Base-by-base conservation (phyloP, 2,113 vertebrate genomes). In the Pachypanchax playfairii region DNA sequence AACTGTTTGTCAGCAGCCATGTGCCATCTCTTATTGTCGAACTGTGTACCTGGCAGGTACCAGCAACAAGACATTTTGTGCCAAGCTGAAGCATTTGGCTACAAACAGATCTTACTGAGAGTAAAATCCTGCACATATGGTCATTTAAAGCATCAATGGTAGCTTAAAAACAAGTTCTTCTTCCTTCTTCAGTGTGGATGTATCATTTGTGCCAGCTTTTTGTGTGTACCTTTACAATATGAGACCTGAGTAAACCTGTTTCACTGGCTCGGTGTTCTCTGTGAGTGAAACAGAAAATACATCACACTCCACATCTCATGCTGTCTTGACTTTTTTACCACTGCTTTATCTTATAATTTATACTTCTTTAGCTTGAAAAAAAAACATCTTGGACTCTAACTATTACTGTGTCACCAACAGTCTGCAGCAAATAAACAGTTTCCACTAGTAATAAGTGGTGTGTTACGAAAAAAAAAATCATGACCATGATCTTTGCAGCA, bases 21-120 rank as follows among this genome's bases (percentile, higher is more conserved):
- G 61, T 81, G 69, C 67, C 75, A 76, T 65, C 48, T 81, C 74
- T 70, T 73, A 69, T 79, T 64, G 70, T 77, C 75, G 77, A 73
- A 79, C 82, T 76, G 79, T 81, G 82, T 79, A 82, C 61, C 68
- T 88, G 84, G 80, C 87, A 85, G 61, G 55, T 65, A 46, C 70
- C 57, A 59, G 71, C 51, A 50, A 72, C 72, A 73, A 46, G 63
- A 26, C 48, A n/a, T 28, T n/a, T 60, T 52, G 63, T 65, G 75
- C 68, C 70, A 67, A 62, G 52, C 56, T 64, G 51, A 66, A 63
- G 64, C 58, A 0, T 50, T 54, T 36, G 59, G 53, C 70, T 75
- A 69, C n/a, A 47, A 73, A 4, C 11, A 18, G 65, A 49, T 57
- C 75, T 61, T 35, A 80, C 68, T 67, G 65, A 58, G 39, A 58